Evolutionary conservation across 2,797 vertebrate species (phyloP), one percentile per base, ranked within the genome.

Genomic region (Sebastes vulpes): DNA sequence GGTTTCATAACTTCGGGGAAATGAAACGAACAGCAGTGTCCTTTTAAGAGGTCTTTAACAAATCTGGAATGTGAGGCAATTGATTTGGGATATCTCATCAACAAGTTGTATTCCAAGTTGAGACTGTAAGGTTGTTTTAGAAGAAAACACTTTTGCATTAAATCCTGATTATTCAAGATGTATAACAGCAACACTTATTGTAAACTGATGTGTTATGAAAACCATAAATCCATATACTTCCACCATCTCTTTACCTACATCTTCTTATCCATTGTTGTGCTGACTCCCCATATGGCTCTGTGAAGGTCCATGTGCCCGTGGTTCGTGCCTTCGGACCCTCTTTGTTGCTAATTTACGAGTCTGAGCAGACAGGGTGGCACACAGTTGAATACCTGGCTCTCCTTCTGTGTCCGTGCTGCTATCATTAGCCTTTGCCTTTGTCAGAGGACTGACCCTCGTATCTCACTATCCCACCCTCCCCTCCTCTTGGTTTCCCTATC

Each of bases 371-470:
- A 10, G 38, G n/a, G n/a, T 14, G 14, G 46, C 50, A 23, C 72
- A 23, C 72, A 64, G 61, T 54, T 46, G 16, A 75, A 50, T 58
- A 87, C 75, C 70, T 80, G 73, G 31, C 61, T 86, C 64, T 88
- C 81, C 73, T 78, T 72, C 76, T 73, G 50, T 4, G 25, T 78
- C 75, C 9, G 3, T 8, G 25, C 63, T 69, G 76, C 83, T 86
- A 86, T 92, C 85, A 88, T 94, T 90, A 91, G 75, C 64, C 68
- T 12, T 0, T n/a, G 48, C 82, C 86, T 87, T 84, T 86, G 59
- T 79, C 53, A 64, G 59, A 75, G 61, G 67, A 63, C 50, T 75
- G 59, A 88, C 81, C 87, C 78, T 21, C 1, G 1, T 18, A 23
- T 78, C 73, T 46, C 31, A 56, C 38, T 20, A 11, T 29, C 65